A percentile compares a stretch with the other conserved stretches of the same genome.
Conservation (phyloP, 2,888 invertebrate species). For the Camptogramma bilineatum region DNA sequence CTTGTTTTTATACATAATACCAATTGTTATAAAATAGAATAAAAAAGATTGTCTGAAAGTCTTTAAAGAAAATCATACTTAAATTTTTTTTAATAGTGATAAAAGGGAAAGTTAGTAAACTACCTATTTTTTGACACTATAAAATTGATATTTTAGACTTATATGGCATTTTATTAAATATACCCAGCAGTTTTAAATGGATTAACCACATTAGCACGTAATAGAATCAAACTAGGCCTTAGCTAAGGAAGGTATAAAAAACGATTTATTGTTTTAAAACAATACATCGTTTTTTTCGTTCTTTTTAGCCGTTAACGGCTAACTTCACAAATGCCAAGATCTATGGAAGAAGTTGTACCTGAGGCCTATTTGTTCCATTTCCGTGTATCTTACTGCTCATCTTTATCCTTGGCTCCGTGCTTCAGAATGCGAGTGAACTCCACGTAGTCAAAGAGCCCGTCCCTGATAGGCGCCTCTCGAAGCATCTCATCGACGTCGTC, state of each 20-base stretch:
- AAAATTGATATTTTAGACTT: constrained; percentile 14
- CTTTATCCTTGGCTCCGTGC: constrained; percentile 99
- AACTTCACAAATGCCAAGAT: too few relatives aligned
- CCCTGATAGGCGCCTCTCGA: constrained; percentile 98
- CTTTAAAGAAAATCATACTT: background rate
- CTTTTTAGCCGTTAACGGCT: too few relatives aligned
- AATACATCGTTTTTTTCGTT: too few relatives aligned
- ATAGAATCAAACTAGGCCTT: constrained; percentile 13
- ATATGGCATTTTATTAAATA: constrained; percentile 15
- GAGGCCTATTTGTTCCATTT: background rate
- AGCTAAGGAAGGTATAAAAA: too few relatives aligned
- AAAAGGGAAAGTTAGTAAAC: background rate
- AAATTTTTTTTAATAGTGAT: background rate
- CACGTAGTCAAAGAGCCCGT: constrained; percentile 97
- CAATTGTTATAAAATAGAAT: background rate
- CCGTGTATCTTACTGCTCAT: constrained; percentile 89
- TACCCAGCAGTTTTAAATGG: background rate
- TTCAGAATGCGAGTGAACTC: constrained; percentile 99
- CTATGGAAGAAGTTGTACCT: background rate
- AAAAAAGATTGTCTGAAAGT: background rate
- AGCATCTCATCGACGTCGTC: constrained; percentile 99
- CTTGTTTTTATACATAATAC: constrained; percentile 33
- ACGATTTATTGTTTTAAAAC: too few relatives aligned
- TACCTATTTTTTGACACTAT: constrained; percentile 40
- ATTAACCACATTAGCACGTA: background rate